These are phyloP conservation scores for Caenorhabditis tropicalis DNA, from an alignment of 1,140 invertebrate species.

Conservation along the genomic window DNA sequence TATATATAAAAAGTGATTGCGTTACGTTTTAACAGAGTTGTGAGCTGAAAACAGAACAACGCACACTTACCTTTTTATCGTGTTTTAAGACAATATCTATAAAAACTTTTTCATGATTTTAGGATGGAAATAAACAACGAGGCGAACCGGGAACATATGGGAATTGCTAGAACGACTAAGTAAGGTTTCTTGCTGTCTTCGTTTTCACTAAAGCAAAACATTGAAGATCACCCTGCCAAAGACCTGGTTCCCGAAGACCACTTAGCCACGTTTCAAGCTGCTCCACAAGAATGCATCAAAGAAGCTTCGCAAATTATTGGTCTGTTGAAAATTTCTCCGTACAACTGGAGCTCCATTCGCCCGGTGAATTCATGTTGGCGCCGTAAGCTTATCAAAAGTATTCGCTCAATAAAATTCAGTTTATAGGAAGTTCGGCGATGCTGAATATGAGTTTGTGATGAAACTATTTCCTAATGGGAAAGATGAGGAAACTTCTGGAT, in stretches of 20 bases:
- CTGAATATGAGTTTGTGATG: constrained; percentile 49
- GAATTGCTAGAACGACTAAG: background rate
- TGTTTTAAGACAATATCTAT: too few relatives aligned
- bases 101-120: background rate
- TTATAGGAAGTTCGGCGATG: constrained; percentile 49
- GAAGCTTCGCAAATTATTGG: background rate
- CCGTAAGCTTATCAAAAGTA: background rate
- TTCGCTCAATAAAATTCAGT: background rate
- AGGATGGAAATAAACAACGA: background rate
- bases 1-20: too few relatives aligned
- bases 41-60: too few relatives aligned
- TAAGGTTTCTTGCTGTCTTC: too few relatives aligned
- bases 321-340: background rate
- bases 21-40: too few relatives aligned
- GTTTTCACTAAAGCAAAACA: too few relatives aligned
- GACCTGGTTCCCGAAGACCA: background rate
- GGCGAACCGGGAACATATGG: background rate
- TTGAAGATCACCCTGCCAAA: background rate
- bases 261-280: background rate
- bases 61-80: too few relatives aligned
- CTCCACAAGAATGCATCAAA: background rate
- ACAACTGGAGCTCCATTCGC: background rate
- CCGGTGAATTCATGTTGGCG: background rate
- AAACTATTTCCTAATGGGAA: constrained; percentile 57
- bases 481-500: constrained; percentile 56